phyloP scores from a whole-genome alignment of 2,888 invertebrate species.

The Idaea aversata region DNA sequence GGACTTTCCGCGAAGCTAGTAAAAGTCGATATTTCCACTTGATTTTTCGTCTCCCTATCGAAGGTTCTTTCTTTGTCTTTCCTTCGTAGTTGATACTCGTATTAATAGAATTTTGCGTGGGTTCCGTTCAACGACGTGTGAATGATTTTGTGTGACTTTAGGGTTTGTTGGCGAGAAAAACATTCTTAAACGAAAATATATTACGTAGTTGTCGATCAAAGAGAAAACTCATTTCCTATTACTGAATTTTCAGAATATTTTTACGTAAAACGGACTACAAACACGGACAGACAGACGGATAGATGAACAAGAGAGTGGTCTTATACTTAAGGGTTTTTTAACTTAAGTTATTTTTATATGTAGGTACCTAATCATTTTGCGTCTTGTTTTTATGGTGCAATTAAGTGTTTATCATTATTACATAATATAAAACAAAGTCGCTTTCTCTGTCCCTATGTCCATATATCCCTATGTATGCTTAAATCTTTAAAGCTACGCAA shows the following conservation, averaged over 20 bases:
- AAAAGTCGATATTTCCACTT: neutral
- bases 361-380: too few relatives aligned
- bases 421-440: too few relatives aligned
- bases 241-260: neutral
- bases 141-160: neutral
- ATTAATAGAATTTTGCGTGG: neutral
- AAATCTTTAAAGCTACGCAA: too few relatives aligned
- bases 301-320: too few relatives aligned
- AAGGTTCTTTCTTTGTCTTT: neutral
- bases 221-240: neutral
- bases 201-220: neutral
- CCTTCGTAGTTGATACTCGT: neutral
- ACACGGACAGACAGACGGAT: too few relatives aligned
- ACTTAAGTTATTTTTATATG: too few relatives aligned
- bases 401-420: too few relatives aligned
- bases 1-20: neutral
- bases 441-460: too few relatives aligned
- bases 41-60: neutral
- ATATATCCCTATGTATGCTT: too few relatives aligned
- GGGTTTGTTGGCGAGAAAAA: neutral
- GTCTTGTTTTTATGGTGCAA: too few relatives aligned
- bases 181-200: neutral
- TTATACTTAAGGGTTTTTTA: too few relatives aligned
- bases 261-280: too few relatives aligned
- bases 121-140: neutral